Percentiles rank a stretch among this genome's conserved stretches.
phyloP scores from a whole-genome alignment of 2,797 vertebrate species.

The Cephalopachus bancanus region DNA sequence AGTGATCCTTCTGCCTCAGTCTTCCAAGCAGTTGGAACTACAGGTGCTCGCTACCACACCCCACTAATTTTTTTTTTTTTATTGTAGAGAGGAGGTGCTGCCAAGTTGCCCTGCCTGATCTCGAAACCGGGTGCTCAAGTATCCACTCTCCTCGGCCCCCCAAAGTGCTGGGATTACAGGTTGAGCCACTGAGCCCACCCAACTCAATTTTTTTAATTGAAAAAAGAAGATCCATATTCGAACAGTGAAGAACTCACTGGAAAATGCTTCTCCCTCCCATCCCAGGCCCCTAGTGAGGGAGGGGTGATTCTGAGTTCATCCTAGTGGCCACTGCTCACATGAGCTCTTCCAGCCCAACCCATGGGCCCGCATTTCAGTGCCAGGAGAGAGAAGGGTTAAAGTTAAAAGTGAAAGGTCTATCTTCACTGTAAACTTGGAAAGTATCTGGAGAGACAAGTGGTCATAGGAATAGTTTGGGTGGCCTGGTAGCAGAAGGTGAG shows the following conservation, averaged over 20 bases:
- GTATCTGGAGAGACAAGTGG: background rate
- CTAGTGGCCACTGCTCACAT: background rate
- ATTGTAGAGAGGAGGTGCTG: too few species aligned
- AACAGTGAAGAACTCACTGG: slow-evolving; percentile 36
- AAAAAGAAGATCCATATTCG: background rate
- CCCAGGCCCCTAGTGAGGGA: background rate
- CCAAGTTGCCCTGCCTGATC: too few species aligned
- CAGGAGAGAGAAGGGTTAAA: background rate
- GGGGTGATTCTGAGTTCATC: background rate
- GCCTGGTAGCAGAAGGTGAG: background rate
- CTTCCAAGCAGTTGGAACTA: too few species aligned
- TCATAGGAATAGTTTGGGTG: background rate
- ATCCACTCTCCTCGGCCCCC: too few species aligned
- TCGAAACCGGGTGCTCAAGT: too few species aligned
- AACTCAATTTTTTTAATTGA: background rate
- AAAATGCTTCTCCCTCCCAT: background rate
- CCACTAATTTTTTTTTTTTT: too few species aligned
- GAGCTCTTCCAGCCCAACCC: background rate
- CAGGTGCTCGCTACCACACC: too few species aligned
- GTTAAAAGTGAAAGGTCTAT: background rate
- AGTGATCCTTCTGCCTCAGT: too few species aligned
- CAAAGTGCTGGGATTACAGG: too few species aligned
- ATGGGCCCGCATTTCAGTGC: background rate
- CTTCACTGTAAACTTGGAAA: background rate
- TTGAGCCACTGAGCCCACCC: too few species aligned